A percentile compares a stretch with the other conserved stretches of the same genome.
Conservation (phyloP, 1,140 invertebrate genomes). For the Lerema accius region DNA sequence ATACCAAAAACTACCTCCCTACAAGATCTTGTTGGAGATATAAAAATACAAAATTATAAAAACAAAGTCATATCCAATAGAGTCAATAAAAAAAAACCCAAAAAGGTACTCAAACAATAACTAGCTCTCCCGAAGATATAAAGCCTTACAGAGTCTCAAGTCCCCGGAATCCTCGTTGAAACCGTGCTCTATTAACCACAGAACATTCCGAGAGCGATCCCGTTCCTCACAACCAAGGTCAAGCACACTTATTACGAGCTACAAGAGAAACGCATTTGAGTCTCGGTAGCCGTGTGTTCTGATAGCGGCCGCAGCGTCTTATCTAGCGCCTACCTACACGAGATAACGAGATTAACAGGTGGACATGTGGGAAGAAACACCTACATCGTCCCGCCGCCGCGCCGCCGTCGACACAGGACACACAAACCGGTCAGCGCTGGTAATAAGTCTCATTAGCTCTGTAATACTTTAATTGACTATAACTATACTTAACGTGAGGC, state of each 20-base stretch:
- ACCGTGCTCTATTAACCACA: constrained; percentile 29
- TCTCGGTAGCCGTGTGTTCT: constrained; percentile 55
- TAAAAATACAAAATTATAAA: too few species aligned
- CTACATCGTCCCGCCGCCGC: constrained; percentile 28
- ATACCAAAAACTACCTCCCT: too few species aligned
- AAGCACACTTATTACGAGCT: constrained; percentile 57
- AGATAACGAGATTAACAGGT: constrained; percentile 63
- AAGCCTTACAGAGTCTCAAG: not conserved
- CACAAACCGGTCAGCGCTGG: constrained; percentile 17
- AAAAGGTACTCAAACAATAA: not conserved
- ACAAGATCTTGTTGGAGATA: too few species aligned
- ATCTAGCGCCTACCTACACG: constrained; percentile 54
- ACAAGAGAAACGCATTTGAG: constrained; percentile 76
- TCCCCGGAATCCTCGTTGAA: constrained; percentile 22
- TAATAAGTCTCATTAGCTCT: constrained; percentile 1
- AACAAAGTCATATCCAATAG: too few species aligned
- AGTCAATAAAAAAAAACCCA: too few species aligned
- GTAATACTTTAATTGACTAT: not conserved
- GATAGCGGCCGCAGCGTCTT: constrained; percentile 56
- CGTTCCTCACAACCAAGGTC: constrained; percentile 53
- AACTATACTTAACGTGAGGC: too few species aligned
- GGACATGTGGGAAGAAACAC: constrained; percentile 50
- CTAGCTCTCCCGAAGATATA: not conserved
- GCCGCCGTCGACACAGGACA: not conserved
- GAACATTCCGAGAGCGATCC: constrained; percentile 52